phyloP scores from a whole-genome alignment of 2,797 vertebrate genomes.

The Rhinichthys osculus region DNA sequence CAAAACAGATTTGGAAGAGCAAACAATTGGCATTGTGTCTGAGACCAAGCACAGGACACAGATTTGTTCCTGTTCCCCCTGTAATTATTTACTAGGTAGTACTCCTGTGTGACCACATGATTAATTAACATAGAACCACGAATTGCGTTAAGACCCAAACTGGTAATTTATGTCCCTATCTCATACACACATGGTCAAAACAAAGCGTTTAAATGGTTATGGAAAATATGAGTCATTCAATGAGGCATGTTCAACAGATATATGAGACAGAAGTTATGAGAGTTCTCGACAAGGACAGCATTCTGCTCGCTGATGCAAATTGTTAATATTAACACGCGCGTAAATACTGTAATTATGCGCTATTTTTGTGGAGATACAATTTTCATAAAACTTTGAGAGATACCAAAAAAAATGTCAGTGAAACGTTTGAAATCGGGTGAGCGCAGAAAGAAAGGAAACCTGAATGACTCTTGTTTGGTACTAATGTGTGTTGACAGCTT shows the following conservation, averaged over 20 bases:
- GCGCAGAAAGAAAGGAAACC: conserved; percentile 18
- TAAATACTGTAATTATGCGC: conserved; percentile 40
- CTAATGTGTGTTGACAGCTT: conserved; percentile 52
- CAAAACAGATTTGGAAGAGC: conserved; percentile 35
- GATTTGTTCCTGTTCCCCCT: conserved; percentile 50
- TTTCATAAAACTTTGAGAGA: neutral
- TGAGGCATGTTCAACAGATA: conserved; percentile 70
- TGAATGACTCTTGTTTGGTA: conserved; percentile 40
- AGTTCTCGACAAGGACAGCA: conserved; percentile 46
- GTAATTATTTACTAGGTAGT: conserved; percentile 62
- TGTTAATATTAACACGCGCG: conserved; percentile 15
- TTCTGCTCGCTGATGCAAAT: conserved; percentile 34
- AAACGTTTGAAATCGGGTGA: neutral
- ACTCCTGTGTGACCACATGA: conserved; percentile 56
- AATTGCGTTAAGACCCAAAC: conserved; percentile 58
- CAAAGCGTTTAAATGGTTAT: conserved; percentile 65
- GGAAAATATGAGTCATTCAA: conserved; percentile 73
- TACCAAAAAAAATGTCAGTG: conserved; percentile 17
- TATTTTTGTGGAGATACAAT: conserved; percentile 32
- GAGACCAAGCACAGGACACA: conserved; percentile 28
- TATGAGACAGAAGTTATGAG: conserved; percentile 66
- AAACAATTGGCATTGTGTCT: conserved; percentile 29
- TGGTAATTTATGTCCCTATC: conserved; percentile 59
- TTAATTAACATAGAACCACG: conserved; percentile 63
- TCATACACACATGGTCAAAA: conserved; percentile 68